Base-by-base conservation (phyloP, 2,888 invertebrate genomes). In the Phengaris arion region DNA sequence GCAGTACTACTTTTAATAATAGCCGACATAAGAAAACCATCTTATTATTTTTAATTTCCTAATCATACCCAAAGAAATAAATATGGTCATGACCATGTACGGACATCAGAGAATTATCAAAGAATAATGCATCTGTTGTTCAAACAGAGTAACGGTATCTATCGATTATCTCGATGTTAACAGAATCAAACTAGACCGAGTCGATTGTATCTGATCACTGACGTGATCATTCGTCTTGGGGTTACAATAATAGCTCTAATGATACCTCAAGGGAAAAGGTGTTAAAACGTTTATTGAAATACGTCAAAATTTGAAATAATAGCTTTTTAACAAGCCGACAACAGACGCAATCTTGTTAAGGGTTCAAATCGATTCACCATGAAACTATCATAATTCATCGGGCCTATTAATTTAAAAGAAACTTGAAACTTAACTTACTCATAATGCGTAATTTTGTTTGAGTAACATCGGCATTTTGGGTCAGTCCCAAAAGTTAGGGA, bases 241-340 rank as follows among this genome's bases (percentile, higher is more conserved):
- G 83, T 81, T 81, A 85, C 87, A 89, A 90, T 91, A 91, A 92
- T 88, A 82, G 86, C 81, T 86, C 86, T 93, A 93, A 93, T 93
- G 89, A 93, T 92, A 93, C 88, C 89, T 88, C 85, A 82, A 89
- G 84, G 87, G 89, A 89, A 93, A 93, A 93, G 92, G 93, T 93
- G 93, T 93, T 92, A 93, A 92, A 93, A 89, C 90, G 87, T 91
- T 92, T 92, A 93, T 93, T 92, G 92, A 91, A 92, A 91, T 89
- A 86, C 88, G 85, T 89, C 89, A 87, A 88, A 90, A 83, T 86
- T 72, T 83, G 85, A 91, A 92, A 93, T 92, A 91, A 93, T 93
- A 89, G 91, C 89, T 87, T 92, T 93, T 89, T 93, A 93, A 93
- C 93, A 93, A 93, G 93, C 88, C 89, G 79, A 80, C 80, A 79